These are phyloP conservation scores for Lepus timidus DNA, from an alignment of 2,113 vertebrate genomes.

Conservation along the genomic window DNA sequence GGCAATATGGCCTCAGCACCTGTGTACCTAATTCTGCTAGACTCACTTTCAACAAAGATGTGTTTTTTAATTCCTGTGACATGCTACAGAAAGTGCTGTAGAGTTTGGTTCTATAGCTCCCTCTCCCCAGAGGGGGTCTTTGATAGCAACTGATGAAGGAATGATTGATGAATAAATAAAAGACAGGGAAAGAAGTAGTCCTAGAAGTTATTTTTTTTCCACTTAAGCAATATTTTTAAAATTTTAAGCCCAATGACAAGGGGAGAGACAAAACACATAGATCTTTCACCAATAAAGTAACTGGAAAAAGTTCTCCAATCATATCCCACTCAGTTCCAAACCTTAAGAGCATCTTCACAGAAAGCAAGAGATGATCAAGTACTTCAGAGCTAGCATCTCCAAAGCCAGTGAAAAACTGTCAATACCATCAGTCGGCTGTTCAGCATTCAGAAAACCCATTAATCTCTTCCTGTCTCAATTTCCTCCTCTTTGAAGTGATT, in stretches of 20 bases:
- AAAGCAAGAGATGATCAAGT: slow-evolving; percentile 25
- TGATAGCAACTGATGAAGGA: slow-evolving; percentile 23
- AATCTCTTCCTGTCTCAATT: slow-evolving; percentile 19
- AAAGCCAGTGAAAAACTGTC: slow-evolving; percentile 13
- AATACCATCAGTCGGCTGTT: slow-evolving; percentile 14
- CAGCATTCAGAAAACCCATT: slow-evolving; percentile 18
- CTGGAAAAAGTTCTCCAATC: neutral
- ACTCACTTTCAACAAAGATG: neutral
- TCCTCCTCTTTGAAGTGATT: slow-evolving; percentile 52
- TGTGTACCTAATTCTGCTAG: neutral
- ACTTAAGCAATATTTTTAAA: slow-evolving; percentile 42
- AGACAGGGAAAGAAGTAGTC: neutral
- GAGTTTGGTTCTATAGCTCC: neutral
- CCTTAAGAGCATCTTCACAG: neutral
- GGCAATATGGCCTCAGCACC: neutral
- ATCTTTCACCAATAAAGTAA: neutral
- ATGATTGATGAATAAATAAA: neutral
- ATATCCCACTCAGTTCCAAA: neutral
- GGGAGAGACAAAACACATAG: neutral
- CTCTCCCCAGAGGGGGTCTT: neutral
- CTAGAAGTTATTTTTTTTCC: neutral
- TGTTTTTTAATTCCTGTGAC: neutral
- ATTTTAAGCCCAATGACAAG: slow-evolving; percentile 17
- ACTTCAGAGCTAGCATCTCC: neutral
- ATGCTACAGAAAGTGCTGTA: neutral